Evolutionary conservation across 2,888 invertebrate species (phyloP).

Genomic region (Microdon myrmicae): DNA sequence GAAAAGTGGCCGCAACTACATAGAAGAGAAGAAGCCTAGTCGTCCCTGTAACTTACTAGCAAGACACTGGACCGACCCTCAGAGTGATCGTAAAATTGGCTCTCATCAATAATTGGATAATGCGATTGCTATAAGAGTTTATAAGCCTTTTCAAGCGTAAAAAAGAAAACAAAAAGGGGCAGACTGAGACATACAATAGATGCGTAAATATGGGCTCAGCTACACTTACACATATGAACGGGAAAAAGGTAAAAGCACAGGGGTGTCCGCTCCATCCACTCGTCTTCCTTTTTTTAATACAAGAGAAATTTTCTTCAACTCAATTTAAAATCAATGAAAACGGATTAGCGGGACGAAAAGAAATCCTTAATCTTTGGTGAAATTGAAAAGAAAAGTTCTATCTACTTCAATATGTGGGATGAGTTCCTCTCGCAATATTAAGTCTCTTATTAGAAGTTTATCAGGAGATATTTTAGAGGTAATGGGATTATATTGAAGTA

Average conservation of each 20-base stretch:
- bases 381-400: slow-evolving; percentile 32
- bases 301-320: slow-evolving; percentile 32
- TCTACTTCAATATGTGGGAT: too few species aligned
- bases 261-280: too few species aligned
- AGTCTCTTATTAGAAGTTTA: too few species aligned
- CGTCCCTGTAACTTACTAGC: too few species aligned
- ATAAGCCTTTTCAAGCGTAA: slow-evolving; percentile 23
- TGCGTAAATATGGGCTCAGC: slow-evolving; percentile 1
- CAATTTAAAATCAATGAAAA: slow-evolving; percentile 49
- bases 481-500: too few species aligned
- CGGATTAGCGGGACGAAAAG: slow-evolving; percentile 33
- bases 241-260: slow-evolving; percentile 1
- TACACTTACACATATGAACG: too few species aligned
- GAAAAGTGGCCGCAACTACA: not conserved
- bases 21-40: too few species aligned
- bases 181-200: not conserved
- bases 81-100: slow-evolving; percentile 39
- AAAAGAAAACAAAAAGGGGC: slow-evolving; percentile 6
- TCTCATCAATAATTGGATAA: slow-evolving; percentile 50
- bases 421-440: too few species aligned
- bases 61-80: too few species aligned
- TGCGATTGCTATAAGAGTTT: slow-evolving; percentile 36
- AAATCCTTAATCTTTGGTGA: slow-evolving; percentile 24
- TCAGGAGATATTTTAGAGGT: too few species aligned
- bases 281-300: slow-evolving; percentile 16